Evolutionary conservation across 2,113 vertebrate genomes (phyloP).

Genomic region (Tupaia chinensis): DNA sequence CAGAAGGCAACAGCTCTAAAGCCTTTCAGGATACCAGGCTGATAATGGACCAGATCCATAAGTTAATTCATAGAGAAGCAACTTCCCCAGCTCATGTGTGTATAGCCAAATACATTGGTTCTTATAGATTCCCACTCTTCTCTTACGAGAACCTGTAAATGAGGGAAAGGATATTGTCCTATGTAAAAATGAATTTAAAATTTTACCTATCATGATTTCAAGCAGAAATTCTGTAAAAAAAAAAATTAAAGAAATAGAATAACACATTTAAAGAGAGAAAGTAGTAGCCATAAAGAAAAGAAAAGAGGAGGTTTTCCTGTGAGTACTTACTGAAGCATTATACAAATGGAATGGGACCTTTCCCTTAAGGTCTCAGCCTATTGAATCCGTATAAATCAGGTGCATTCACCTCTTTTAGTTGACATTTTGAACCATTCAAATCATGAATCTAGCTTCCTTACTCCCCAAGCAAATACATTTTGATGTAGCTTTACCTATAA

Average conservation of each 20-base stretch:
- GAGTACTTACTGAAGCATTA: neutral
- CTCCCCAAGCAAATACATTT: neutral
- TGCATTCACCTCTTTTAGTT: neutral
- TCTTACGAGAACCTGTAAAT: conserved; percentile 30
- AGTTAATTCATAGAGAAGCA: neutral
- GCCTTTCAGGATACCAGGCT: neutral
- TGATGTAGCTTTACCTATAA: neutral
- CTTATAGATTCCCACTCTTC: neutral
- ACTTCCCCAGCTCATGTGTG: neutral
- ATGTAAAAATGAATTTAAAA: neutral
- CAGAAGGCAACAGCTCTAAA: neutral
- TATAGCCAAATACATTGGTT: neutral
- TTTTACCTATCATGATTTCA: neutral
- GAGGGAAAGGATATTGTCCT: neutral
- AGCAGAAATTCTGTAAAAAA: neutral
- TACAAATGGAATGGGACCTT: rapidly evolving
- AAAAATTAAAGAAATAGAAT: neutral
- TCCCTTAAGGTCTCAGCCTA: neutral
- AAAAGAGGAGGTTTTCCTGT: neutral
- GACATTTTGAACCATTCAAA: neutral
- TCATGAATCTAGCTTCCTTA: neutral
- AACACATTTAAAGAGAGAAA: neutral
- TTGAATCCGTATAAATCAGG: neutral
- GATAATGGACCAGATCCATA: neutral
- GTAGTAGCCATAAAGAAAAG: neutral